Evolutionary conservation across 2,888 invertebrate genomes (phyloP).

Genomic region (Danaus chrysippus): DNA sequence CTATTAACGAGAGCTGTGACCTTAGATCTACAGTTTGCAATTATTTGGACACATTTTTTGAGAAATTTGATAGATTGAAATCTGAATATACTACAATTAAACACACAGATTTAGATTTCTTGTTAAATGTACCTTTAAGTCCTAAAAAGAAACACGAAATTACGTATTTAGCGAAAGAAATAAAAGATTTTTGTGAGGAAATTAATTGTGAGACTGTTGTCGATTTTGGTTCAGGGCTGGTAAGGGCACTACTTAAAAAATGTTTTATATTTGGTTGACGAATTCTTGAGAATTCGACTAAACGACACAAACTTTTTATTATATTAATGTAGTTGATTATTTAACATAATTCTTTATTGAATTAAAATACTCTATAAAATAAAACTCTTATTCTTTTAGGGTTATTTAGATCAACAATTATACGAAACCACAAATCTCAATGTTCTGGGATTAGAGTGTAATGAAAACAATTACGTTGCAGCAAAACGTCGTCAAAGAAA

Average conservation of each 20-base stretch:
- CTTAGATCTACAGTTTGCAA: constrained; percentile 32
- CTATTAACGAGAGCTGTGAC: constrained; percentile 39
- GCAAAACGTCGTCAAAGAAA: constrained; percentile 79
- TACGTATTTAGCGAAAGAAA: constrained; percentile 76
- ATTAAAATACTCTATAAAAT: no score
- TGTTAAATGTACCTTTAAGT: constrained; percentile 64
- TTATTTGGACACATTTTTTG: constrained; percentile 47
- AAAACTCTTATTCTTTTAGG: constrained; percentile 66
- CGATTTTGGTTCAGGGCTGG: constrained; percentile 87
- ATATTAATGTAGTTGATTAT: background rate
- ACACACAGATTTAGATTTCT: constrained; percentile 32
- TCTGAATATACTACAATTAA: constrained; percentile 38
- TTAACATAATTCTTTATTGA: no score
- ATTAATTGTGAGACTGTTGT: constrained; percentile 76
- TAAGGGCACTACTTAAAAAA: constrained; percentile 54
- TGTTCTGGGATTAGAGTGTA: constrained; percentile 84
- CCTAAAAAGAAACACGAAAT: constrained; percentile 87
- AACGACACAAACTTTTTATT: background rate
- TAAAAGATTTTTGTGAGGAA: constrained; percentile 70
- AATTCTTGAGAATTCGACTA: no score
- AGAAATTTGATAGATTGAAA: constrained; percentile 42
- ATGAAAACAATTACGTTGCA: constrained; percentile 70
- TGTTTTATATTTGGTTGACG: background rate
- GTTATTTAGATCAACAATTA: constrained; percentile 85
- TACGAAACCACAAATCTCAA: constrained; percentile 76